These are phyloP conservation scores for Caenorhabditis sulstoni DNA, from an alignment of 2,888 invertebrate species.

Conservation along the genomic window DNA sequence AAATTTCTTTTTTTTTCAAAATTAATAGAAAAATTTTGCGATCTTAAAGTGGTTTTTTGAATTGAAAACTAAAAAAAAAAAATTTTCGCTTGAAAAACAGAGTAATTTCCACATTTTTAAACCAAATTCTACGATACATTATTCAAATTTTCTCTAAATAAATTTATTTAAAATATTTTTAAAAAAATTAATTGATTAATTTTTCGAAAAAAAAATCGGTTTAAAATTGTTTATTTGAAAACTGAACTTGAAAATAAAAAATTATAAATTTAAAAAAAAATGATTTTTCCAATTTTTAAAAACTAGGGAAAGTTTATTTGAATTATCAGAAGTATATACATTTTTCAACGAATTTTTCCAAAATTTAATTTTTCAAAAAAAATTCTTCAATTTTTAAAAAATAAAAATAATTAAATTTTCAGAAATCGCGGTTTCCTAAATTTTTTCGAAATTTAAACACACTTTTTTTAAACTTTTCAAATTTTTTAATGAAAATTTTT, in stretches of 20 bases:
- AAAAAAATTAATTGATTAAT: too few relatives aligned
- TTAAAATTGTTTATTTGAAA: background rate
- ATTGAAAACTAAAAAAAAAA: background rate
- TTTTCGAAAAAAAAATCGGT: too few relatives aligned
- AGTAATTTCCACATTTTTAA: background rate
- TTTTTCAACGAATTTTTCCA: background rate
- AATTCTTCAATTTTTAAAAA: background rate
- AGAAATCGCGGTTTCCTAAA: background rate
- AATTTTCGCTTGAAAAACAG: constrained; percentile 3
- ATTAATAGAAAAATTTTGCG: background rate
- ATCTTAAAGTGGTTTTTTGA: background rate
- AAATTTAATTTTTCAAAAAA: background rate
- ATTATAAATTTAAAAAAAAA: constrained; percentile 3
- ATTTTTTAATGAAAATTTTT: constrained; percentile 1
- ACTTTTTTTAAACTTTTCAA: background rate
- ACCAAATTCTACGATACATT: too few relatives aligned
- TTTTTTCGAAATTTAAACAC: background rate
- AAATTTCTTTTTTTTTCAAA: background rate
- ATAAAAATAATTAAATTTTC: background rate
- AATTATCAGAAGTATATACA: too few relatives aligned
- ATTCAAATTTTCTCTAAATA: too few relatives aligned
- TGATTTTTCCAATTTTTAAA: background rate
- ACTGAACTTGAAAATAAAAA: background rate
- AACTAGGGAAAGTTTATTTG: too few relatives aligned
- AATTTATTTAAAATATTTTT: constrained; percentile 1